phyloP scores from a whole-genome alignment of 2,113 vertebrate genomes.

The Marcusenius ussheri region DNA sequence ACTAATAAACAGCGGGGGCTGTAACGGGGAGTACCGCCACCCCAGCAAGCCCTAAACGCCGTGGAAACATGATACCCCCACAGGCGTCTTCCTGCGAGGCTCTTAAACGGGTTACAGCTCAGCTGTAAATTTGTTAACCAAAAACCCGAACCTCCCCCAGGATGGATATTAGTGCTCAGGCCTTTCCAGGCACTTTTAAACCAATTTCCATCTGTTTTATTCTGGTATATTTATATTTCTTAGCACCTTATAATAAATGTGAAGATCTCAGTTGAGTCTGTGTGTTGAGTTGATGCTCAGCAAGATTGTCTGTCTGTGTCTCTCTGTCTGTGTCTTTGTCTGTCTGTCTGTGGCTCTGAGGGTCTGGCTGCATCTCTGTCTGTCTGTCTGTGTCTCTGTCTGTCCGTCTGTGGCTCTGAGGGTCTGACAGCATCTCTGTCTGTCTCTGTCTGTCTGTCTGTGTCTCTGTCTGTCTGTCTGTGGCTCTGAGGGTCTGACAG shows the following conservation, averaged over 20 bases:
- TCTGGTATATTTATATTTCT: neutral
- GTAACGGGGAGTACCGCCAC: neutral
- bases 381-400: neutral
- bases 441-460: neutral
- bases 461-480: neutral
- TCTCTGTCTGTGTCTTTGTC: neutral
- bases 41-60: neutral
- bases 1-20: neutral
- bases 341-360: neutral
- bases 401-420: neutral
- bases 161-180: neutral
- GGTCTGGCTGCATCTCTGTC: neutral
- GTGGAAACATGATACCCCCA: neutral
- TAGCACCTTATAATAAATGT: constrained; percentile 11
- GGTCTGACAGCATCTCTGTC: neutral
- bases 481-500: neutral
- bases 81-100: neutral
- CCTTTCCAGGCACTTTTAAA: neutral
- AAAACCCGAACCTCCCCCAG: neutral
- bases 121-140: constrained; percentile 15
- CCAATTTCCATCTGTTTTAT: neutral
- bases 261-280: neutral
- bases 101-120: neutral
- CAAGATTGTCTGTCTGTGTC: neutral
- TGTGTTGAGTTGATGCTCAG: neutral